phyloP scores from a whole-genome alignment of 2,113 vertebrate species.

The Phaethornis superciliosus region DNA sequence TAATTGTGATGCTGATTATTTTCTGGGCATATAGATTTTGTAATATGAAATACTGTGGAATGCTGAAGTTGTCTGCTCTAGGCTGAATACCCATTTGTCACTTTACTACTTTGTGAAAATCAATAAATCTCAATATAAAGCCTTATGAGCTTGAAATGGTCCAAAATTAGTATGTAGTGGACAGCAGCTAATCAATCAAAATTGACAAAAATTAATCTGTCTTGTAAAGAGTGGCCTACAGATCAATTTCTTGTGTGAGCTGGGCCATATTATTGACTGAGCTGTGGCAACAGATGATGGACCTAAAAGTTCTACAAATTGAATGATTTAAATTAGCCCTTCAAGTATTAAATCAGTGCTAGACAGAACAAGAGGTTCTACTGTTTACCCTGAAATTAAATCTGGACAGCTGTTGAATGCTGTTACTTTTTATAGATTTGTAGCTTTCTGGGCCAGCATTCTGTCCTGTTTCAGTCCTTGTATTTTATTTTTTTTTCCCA shows the following conservation, averaged over 20 bases:
- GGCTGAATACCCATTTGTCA: neutral
- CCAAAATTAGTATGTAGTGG: neutral
- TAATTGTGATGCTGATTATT: neutral
- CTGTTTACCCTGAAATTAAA: neutral
- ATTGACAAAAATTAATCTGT: slow-evolving; percentile 27
- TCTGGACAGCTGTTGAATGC: neutral
- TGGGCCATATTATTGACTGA: neutral
- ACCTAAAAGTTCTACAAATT: neutral
- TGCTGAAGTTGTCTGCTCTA: neutral
- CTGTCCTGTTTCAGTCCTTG: neutral
- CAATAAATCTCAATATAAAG: neutral
- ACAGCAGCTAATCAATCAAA: neutral
- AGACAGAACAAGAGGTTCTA: neutral
- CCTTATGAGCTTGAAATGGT: neutral
- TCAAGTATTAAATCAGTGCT: slow-evolving; percentile 38
- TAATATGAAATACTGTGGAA: neutral
- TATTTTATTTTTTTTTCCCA: neutral
- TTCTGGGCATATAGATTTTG: neutral
- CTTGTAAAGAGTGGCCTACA: neutral
- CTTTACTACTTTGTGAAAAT: neutral
- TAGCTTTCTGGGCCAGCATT: neutral
- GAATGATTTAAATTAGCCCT: neutral
- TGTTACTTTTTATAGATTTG: neutral
- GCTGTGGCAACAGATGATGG: neutral
- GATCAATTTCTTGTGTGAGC: slow-evolving; percentile 1